Evolutionary conservation across 1,140 invertebrate genomes (phyloP).

Genomic region (Chelonus insularis): DNA sequence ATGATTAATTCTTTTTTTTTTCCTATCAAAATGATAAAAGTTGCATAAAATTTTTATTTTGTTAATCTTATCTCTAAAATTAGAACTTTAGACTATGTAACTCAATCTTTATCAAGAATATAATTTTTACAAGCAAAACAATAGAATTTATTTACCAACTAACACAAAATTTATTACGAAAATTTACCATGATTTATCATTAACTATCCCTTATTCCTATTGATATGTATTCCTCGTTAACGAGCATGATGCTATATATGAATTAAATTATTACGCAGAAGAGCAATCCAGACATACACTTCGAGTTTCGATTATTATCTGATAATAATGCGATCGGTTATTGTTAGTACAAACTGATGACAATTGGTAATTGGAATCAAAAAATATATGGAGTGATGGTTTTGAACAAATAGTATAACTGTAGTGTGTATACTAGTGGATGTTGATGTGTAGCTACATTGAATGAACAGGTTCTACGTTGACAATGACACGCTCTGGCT

Average conservation of each 20-base stretch:
- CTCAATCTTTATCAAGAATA: too few relatives aligned
- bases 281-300: not conserved
- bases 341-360: not conserved
- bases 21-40: too few relatives aligned
- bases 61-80: too few relatives aligned
- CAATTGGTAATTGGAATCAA: slow-evolving; percentile 10
- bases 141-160: too few relatives aligned
- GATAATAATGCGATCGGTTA: slow-evolving; percentile 2
- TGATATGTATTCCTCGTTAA: not conserved
- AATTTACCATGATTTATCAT: too few relatives aligned
- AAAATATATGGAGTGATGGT: slow-evolving; percentile 1
- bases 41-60: too few relatives aligned
- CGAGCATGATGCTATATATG: not conserved
- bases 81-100: too few relatives aligned
- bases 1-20: too few relatives aligned
- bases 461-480: not conserved
- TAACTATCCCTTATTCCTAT: not conserved
- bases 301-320: not conserved
- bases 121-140: too few relatives aligned
- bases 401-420: slow-evolving; percentile 17
- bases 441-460: too few relatives aligned
- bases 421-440: slow-evolving; percentile 30
- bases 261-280: not conserved
- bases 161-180: too few relatives aligned
- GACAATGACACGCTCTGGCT: not conserved